Base-by-base conservation (phyloP, 2,888 invertebrate genomes). In the Stenodera caucasica region DNA sequence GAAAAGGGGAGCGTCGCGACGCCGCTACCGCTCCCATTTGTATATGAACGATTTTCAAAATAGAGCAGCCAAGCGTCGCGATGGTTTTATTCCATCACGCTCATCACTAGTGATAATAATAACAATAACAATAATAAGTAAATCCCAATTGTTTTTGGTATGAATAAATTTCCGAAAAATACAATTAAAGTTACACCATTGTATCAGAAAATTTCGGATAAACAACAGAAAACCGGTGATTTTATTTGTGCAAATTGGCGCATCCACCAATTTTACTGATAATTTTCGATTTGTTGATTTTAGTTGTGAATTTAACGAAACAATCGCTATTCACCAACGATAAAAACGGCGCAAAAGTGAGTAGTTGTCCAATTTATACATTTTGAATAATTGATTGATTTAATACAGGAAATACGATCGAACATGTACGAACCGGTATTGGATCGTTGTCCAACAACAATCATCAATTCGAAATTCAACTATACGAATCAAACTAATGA, bases 381-480 rank as follows among this genome's bases (percentile, higher is more conserved):
- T n/a, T n/a, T n/a, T n/a, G n/a, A n/a, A n/a, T n/a, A n/a, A n/a
- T n/a, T n/a, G n/a, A n/a, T n/a, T n/a, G n/a, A n/a, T n/a, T n/a
- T n/a, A n/a, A n/a, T 72, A 33, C 69, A 75, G 74, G 70, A 72
- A 57, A 66, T 70, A 50, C 68, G 67, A 55, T 68, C 77, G 70
- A 75, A 70, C 64, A 80, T 80, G 79, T 80, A 80, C 74, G 78
- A 79, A 65, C 77, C 78, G 32, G 79, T 80, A 49, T 68, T 74
- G 61, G 76, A 76, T 65, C 71, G 72, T 65, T 77, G 75, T 72
- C 71, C 75, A 63, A 72, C 73, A 26, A 72, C 72, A 40, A 70
- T 73, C 62, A 72, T 72, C 61, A 73, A 72, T 70, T 67, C 71
- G 66, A 75, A 64, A 54, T 72, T 59, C 51, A 12, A 12, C 7